Conservation (phyloP, 2,113 vertebrate species). For the Chlamydotis undulata region DNA sequence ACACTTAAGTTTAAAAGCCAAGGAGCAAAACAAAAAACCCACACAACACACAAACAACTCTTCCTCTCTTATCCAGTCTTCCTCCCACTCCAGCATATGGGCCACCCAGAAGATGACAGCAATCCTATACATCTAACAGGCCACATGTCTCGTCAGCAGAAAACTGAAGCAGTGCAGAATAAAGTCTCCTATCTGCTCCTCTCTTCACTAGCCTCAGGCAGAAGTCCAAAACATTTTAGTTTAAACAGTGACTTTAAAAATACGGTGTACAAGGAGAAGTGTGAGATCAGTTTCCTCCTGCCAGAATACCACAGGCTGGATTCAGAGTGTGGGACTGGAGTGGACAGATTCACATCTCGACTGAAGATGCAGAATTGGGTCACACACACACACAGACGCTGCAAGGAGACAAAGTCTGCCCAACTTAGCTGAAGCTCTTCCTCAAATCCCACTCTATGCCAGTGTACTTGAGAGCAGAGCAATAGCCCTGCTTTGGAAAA, state of each 20-base stretch:
- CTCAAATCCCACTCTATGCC: background rate
- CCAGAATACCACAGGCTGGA: background rate
- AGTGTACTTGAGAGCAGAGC: background rate
- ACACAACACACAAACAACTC: background rate
- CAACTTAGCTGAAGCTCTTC: background rate
- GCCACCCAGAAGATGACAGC: conserved; percentile 23
- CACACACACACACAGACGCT: background rate
- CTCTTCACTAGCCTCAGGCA: conserved; percentile 32
- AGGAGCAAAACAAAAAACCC: background rate
- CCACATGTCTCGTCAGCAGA: background rate
- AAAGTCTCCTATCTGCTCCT: conserved; percentile 11
- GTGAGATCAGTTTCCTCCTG: background rate
- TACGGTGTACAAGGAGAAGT: background rate
- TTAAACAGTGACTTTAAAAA: conserved; percentile 24
- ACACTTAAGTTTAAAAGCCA: conserved; percentile 18
- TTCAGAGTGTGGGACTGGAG: background rate
- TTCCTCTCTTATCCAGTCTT: background rate
- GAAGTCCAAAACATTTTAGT: conserved; percentile 14
- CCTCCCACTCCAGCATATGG: background rate
- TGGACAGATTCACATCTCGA: conserved; percentile 12
- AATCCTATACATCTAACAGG: background rate
- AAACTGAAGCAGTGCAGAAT: background rate
- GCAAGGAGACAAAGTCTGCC: background rate
- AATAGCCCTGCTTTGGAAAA: background rate
- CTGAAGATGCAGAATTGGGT: background rate